These are phyloP conservation scores for Lamproptera curius DNA, from an alignment of 2,888 invertebrate species.

Conservation along the genomic window DNA sequence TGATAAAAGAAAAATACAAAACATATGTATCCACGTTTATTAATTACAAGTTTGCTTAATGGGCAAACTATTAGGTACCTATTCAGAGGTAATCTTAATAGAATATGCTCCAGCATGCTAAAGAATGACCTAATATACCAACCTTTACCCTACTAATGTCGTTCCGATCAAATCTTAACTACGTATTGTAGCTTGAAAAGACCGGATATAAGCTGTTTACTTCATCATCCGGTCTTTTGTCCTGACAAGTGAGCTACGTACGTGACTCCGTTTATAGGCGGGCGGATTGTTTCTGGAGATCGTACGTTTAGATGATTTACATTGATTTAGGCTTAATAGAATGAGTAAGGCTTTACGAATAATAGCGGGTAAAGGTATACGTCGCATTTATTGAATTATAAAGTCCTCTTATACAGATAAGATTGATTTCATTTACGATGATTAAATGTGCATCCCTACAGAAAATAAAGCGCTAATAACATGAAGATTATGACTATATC, in stretches of 20 bases:
- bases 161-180: background rate
- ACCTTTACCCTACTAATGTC: background rate
- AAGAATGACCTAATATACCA: too few species aligned
- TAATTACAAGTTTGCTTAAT: too few species aligned
- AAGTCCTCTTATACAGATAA: background rate
- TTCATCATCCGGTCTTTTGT: slow-evolving; percentile 12
- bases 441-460: too few species aligned
- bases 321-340: background rate
- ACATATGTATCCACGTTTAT: too few species aligned
- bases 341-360: too few species aligned
- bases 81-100: too few species aligned
- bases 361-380: background rate
- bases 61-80: too few species aligned
- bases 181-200: background rate
- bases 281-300: slow-evolving; percentile 7
- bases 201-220: slow-evolving; percentile 19
- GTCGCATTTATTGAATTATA: background rate
- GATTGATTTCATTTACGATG: background rate
- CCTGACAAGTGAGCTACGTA: background rate
- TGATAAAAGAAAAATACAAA: too few species aligned
- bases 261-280: slow-evolving; percentile 13
- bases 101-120: too few species aligned
- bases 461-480: too few species aligned
- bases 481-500: too few species aligned
- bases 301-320: background rate